Evolutionary conservation across 2,113 vertebrate species (phyloP).

Genomic region (Apteryx mantelli): DNA sequence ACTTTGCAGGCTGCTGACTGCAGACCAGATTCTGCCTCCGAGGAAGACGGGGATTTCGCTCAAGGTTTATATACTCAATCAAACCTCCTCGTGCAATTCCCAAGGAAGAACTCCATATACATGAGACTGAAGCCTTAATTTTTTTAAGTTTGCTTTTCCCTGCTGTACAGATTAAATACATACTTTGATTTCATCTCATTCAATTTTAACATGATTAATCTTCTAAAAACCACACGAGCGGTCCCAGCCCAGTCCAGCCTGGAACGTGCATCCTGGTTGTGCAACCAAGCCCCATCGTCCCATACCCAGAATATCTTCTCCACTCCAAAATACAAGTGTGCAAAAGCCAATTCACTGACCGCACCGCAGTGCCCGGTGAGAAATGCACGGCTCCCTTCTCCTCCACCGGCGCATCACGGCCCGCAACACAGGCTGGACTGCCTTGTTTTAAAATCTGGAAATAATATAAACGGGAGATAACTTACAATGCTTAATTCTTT

Average conservation of each 20-base stretch:
- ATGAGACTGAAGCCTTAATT: conserved; percentile 53
- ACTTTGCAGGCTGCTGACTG: not conserved
- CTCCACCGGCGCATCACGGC: not conserved
- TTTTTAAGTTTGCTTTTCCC: conserved; percentile 58
- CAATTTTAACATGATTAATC: conserved; percentile 21
- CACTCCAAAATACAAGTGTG: not conserved
- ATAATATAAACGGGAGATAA: conserved; percentile 43
- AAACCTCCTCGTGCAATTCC: conserved; percentile 48
- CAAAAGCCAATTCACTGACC: not conserved
- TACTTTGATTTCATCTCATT: conserved; percentile 46
- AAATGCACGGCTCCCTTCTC: not conserved
- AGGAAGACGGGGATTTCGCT: conserved; percentile 30
- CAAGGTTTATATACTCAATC: conserved; percentile 70
- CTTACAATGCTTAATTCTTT: conserved; percentile 58
- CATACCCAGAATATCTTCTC: not conserved
- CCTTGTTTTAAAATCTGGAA: conserved; percentile 23
- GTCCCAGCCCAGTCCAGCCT: not conserved
- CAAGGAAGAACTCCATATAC: conserved; percentile 27
- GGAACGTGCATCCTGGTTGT: not conserved
- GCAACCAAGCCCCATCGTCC: not conserved
- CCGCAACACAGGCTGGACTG: not conserved
- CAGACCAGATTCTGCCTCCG: not conserved
- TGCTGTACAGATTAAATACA: conserved; percentile 41
- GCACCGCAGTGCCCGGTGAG: not conserved
- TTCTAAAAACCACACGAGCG: not conserved